A percentile compares a stretch with the other conserved stretches of the same genome.
phyloP scores from a whole-genome alignment of 2,113 vertebrate genomes.

The Dromiciops gliroides region DNA sequence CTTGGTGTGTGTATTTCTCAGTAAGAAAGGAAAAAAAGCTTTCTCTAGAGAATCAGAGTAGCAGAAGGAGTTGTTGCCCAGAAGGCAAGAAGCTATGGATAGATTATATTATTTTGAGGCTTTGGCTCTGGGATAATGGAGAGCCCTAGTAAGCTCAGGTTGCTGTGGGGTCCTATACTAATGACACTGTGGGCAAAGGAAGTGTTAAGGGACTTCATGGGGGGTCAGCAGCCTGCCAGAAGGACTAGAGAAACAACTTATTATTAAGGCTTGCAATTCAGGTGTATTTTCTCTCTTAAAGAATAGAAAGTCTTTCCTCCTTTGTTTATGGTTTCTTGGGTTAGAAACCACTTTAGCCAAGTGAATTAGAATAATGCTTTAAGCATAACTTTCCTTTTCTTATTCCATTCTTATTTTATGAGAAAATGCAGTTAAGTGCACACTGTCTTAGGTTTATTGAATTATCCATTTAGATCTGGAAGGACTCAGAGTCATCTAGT shows the following conservation, averaged over 20 bases:
- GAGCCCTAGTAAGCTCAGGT: too few species aligned
- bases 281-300: constrained; percentile 11
- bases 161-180: not conserved
- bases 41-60: not conserved
- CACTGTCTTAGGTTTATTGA: not conserved
- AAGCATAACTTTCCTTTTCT: not conserved
- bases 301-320: not conserved
- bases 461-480: not conserved
- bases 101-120: constrained; percentile 1
- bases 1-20: not conserved
- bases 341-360: not conserved
- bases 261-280: not conserved
- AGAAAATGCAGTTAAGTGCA: not conserved
- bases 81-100: not conserved
- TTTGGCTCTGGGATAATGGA: not conserved
- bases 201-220: not conserved
- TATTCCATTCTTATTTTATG: not conserved
- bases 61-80: not conserved
- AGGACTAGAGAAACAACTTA: constrained; percentile 12
- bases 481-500: not conserved
- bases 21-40: not conserved
- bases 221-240: not conserved
- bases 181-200: not conserved
- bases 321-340: not conserved
- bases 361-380: not conserved